Evolutionary conservation across 2,888 invertebrate genomes (phyloP).

Genomic region (Phalera bucephala): DNA sequence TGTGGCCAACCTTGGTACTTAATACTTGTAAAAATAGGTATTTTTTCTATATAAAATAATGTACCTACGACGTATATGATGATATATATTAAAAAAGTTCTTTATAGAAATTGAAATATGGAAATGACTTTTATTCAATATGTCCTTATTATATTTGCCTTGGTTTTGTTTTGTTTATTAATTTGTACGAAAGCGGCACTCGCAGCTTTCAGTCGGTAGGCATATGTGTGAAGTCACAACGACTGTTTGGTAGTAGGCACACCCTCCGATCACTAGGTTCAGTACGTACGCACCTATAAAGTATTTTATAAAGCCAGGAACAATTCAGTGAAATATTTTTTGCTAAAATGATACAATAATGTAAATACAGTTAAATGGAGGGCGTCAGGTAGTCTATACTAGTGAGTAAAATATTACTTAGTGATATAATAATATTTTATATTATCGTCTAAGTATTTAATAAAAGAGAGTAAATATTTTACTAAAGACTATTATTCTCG

Average conservation of each 20-base stretch:
- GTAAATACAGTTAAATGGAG: constrained; percentile 30
- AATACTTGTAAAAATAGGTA: constrained; percentile 80
- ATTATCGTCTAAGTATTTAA: constrained; percentile 75
- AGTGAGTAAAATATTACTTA: constrained; percentile 61
- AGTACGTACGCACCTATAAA: no score
- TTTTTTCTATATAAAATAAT: constrained; percentile 81
- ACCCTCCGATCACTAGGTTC: no score
- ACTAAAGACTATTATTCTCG: constrained; percentile 64
- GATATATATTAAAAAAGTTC: constrained; percentile 79
- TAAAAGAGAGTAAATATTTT: constrained; percentile 79
- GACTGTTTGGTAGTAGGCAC: no score
- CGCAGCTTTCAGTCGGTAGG: no score
- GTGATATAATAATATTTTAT: constrained; percentile 70
- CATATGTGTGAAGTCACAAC: no score
- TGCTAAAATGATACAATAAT: constrained; percentile 13
- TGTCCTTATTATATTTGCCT: constrained; percentile 40
- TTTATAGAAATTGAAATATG: constrained; percentile 78
- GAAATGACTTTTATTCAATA: constrained; percentile 71
- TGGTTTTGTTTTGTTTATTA: neutral
- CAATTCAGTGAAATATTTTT: no score
- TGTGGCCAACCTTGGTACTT: constrained; percentile 82
- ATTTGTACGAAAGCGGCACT: neutral
- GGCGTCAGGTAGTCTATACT: constrained; percentile 36
- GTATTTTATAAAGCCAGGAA: no score
- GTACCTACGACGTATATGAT: constrained; percentile 79